Conservation (phyloP, 2,888 invertebrate genomes). For the Agrochola circellaris region DNA sequence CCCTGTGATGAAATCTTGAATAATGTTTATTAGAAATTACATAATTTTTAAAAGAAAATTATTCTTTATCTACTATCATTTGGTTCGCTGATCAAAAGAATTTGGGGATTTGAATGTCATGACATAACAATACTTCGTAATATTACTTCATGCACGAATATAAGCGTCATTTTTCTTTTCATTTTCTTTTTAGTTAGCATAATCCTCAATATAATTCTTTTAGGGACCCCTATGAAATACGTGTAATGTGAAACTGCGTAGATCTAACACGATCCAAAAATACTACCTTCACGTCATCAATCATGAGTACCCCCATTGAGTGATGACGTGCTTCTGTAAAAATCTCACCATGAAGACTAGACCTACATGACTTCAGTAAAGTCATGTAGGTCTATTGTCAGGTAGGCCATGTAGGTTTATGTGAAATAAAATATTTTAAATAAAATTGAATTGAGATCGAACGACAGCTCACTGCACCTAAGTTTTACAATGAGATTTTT, state of each 20-base stretch:
- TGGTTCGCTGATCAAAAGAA: not conserved
- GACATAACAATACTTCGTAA: not conserved
- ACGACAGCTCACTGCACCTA: no score
- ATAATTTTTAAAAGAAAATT: not conserved
- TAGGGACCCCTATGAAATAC: not conserved
- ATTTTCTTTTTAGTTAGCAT: not conserved
- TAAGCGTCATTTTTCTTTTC: not conserved
- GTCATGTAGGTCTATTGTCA: no score
- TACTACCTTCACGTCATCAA: no score
- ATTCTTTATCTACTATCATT: not conserved
- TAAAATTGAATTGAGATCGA: no score
- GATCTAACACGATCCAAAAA: not conserved
- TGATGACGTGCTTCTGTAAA: not conserved
- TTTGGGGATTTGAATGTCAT: not conserved
- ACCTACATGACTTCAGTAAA: no score
- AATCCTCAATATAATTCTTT: not conserved
- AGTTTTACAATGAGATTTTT: not conserved
- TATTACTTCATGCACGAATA: not conserved
- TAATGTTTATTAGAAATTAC: not conserved
- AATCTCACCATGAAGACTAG: not conserved
- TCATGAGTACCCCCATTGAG: not conserved
- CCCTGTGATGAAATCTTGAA: conserved; percentile 28
- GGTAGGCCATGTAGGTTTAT: no score
- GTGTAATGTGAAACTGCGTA: not conserved
- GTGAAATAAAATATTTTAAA: no score